Conservation (phyloP, 1,140 invertebrate species). For the Saccostrea echinata region DNA sequence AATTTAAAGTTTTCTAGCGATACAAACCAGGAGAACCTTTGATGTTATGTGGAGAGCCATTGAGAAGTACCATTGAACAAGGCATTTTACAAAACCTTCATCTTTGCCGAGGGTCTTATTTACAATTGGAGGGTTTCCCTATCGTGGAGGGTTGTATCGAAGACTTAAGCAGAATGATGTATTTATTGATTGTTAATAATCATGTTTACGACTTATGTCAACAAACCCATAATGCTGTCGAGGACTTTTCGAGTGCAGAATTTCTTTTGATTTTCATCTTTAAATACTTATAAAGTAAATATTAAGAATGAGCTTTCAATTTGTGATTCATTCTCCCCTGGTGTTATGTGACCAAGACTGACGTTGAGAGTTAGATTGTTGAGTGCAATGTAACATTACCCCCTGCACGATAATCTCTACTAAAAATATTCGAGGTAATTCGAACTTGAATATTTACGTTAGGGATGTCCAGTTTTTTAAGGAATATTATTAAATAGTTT, state of each 20-base stretch:
- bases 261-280: constrained; percentile 34
- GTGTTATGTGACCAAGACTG: not conserved
- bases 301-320: constrained; percentile 15
- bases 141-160: not conserved
- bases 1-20: constrained; percentile 9
- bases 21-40: not conserved
- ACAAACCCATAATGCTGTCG: not conserved
- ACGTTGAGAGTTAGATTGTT: not conserved
- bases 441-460: not conserved
- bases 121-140: constrained; percentile 2
- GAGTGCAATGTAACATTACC: not conserved
- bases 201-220: constrained; percentile 22
- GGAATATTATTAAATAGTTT: too few species aligned
- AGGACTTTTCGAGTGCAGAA: constrained; percentile 33
- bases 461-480: too few species aligned
- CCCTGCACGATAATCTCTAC: not conserved
- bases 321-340: not conserved
- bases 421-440: not conserved
- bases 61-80: constrained; percentile 16
- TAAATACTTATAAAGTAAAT: constrained; percentile 33
- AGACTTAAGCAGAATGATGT: not conserved
- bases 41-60: constrained; percentile 7
- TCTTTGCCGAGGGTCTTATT: not conserved
- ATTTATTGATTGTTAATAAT: constrained; percentile 15
- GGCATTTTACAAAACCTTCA: constrained; percentile 14